Evolutionary conservation across 2,888 invertebrate genomes (phyloP).

Genomic region (Clostera curtula): DNA sequence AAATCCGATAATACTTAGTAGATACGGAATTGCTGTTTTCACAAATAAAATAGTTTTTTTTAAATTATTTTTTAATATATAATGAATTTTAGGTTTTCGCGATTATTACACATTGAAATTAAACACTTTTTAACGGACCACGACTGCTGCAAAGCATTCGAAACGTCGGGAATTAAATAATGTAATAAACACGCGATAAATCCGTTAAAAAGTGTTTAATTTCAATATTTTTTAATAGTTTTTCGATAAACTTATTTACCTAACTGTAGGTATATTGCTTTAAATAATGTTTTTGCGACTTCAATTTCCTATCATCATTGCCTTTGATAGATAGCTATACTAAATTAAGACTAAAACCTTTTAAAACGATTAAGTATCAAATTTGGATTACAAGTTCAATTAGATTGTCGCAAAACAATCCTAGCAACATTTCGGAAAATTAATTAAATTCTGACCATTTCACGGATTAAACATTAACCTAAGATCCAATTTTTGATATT

Average conservation of each 20-base stretch:
- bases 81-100: no score
- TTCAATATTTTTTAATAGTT: conserved; percentile 19
- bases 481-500: conserved; percentile 8
- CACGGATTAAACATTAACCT: conserved; percentile 6
- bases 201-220: no score
- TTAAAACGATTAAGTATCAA: conserved; percentile 19
- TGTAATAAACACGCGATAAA: no score
- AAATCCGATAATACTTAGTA: no score
- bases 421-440: background rate
- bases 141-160: no score
- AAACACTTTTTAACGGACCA: no score
- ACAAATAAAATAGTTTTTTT: no score
- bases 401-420: background rate
- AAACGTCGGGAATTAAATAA: no score
- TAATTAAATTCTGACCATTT: conserved; percentile 5
- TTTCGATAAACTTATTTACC: conserved; percentile 24
- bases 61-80: no score
- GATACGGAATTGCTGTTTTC: no score
- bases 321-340: conserved; percentile 54
- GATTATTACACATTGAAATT: no score
- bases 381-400: conserved; percentile 10
- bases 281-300: conserved; percentile 39
- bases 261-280: conserved; percentile 39
- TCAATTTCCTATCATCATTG: conserved; percentile 54
- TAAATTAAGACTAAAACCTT: conserved; percentile 40